Percentiles rank a stretch among this genome's conserved stretches.
Conservation (phyloP, 2,888 invertebrate species). For the Sympetrum striolatum region DNA sequence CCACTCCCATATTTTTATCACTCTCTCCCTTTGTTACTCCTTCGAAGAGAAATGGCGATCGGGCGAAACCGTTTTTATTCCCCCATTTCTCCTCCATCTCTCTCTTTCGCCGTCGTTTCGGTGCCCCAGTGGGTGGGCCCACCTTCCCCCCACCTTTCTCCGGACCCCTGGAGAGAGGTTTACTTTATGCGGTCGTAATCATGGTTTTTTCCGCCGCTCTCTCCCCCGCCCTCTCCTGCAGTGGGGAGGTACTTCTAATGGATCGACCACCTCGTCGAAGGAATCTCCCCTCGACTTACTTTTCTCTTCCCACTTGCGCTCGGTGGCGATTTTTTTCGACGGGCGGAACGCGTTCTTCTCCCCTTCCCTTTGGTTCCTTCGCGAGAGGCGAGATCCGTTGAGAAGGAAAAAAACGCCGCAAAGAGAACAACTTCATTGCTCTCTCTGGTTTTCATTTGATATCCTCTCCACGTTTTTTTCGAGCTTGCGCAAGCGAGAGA, state of each 20-base stretch:
- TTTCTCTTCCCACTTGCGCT: background rate
- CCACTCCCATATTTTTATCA: background rate
- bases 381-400: background rate
- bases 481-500: background rate
- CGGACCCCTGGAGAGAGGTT: background rate
- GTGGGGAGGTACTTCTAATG: background rate
- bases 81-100: background rate
- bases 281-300: background rate
- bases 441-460: background rate
- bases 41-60: background rate
- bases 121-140: background rate
- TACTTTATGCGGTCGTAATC: background rate
- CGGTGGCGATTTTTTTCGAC: background rate
- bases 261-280: background rate
- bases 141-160: background rate
- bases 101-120: background rate
- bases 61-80: too few species aligned
- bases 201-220: background rate
- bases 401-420: background rate
- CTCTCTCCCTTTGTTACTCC: background rate
- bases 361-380: background rate
- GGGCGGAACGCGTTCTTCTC: background rate
- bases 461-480: background rate
- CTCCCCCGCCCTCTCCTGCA: background rate
- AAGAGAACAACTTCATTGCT: background rate